Base-by-base conservation (phyloP, 2,797 vertebrate genomes). In the Gambelia wislizenii region DNA sequence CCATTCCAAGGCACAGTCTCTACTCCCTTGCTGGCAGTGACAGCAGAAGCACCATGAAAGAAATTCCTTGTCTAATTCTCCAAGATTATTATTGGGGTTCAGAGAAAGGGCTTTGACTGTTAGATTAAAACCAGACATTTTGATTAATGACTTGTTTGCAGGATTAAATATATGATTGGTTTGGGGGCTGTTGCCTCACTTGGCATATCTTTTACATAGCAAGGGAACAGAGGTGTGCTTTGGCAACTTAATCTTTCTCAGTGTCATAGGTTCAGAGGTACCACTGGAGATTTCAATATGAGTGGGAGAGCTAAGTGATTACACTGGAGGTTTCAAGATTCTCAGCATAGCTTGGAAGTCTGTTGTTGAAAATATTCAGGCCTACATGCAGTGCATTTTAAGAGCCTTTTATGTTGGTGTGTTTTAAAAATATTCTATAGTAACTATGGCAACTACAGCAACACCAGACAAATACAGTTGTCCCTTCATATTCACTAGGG, bases 121-220 rank as follows among this genome's bases (percentile, higher is more conserved):
- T 13, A 49, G n/a, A 27, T 67, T 25, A 77, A n/a, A 83, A 52
- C 5, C 47, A 42, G 72, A 84, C 44, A 33, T 64, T 70, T 80
- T 87, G 76, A 80, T 87, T 69, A 86, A 86, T 52, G 75, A 22
- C 59, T 86, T 79, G 39, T 87, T 79, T 87, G n/a, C 47, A 39
- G 42, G n/a, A 87, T 80, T 54, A 80, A 79, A 36, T 8, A 39
- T 56, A 80, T 54, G 61, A 70, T 86, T 86, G 30, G 75, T 69
- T 42, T 42, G 13, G 22, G 22, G 0, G 27, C 72, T 86, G 42
- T 39, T 67, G 30, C 52, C 16, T 49, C 59, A 64, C 18, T 2
- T 49, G 64, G 42, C 33, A 22, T 67, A 33, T 76, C 54, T 76
- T 47, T 67, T 76, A 64, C 9, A 14, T 6, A 54, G 22, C 13